Base-by-base conservation (phyloP, 2,113 vertebrate genomes). In the Caloenas nicobarica region DNA sequence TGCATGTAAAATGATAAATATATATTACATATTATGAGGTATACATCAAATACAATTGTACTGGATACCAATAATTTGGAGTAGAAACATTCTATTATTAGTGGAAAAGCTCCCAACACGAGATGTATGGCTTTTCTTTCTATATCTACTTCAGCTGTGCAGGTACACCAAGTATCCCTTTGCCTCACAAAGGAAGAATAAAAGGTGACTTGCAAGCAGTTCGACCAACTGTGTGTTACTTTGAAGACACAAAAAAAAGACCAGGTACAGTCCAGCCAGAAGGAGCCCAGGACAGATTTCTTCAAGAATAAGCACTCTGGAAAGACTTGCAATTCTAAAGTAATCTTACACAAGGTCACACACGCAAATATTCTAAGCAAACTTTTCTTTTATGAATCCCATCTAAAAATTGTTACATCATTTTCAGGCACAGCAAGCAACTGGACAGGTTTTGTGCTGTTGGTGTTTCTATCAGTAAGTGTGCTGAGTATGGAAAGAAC, bases 201-300 rank as follows among this genome's bases (percentile, higher is more conserved):
- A 73, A 34, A 6, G 10, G 12, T 50, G 31, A 86, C 28, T 31
- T 76, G 22, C 29, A 91, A 77, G 28, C 31, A 51, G 17, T 42
- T 91, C 33, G 42, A 51, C 53, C 21, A 86, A 65, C 13, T 11
- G 6, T 21, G 22, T 11, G 10, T 23, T 89, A 74, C 23, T 76
- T 36, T 33, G 21, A 11, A 66, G 40, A 72, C 56, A 76, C 14
- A 89, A 46, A 64, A 46, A n/a, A 31, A 31, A 33, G 6, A 57
- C 21, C 8, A 68, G 9, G 7, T 64, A 66, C 42, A 62, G 22
- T 21, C 28, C 26, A 57, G 25, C 7, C 61, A 64, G 42, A 76
- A 29, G n/a, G 16, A 85, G 24, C 10, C 4, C 22, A 12, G 0
- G 0, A 36, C 12, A 38, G 33, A 44, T 23, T 86, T 64, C 25